Conservation (phyloP, 2,888 invertebrate species). For the Dasypolia templi region DNA sequence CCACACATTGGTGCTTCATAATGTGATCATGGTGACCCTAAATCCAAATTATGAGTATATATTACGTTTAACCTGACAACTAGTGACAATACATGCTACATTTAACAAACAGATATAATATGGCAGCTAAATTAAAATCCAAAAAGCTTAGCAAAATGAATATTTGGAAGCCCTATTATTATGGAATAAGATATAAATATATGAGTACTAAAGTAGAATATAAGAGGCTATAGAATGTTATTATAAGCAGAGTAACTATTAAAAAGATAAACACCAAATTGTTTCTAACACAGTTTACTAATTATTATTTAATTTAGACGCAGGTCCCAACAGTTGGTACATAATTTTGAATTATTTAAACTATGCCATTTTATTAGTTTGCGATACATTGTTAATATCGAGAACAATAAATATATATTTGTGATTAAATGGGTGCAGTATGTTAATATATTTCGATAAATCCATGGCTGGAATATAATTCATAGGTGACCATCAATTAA, state of each 20-base stretch:
- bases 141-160: constrained; percentile 36
- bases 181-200: constrained; percentile 58
- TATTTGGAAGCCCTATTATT: constrained; percentile 53
- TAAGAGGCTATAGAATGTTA: constrained; percentile 66
- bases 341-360: constrained; percentile 37
- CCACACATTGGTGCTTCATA: constrained; percentile 82
- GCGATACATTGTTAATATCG: constrained; percentile 46
- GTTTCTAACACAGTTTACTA: constrained; percentile 46
- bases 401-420: constrained; percentile 40
- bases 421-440: constrained; percentile 53
- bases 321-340: constrained; percentile 16
- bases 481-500: constrained; percentile 55
- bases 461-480: constrained; percentile 57
- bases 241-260: constrained; percentile 63
- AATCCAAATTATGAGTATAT: constrained; percentile 65
- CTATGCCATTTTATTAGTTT: constrained; percentile 44
- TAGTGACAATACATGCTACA: constrained; percentile 60
- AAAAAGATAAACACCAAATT: constrained; percentile 56
- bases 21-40: constrained; percentile 86
- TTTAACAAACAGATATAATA: constrained; percentile 49
- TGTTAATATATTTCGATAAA: constrained; percentile 44
- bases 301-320: constrained; percentile 32
- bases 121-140: constrained; percentile 63
- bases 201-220: constrained; percentile 56
- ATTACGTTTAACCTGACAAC: constrained; percentile 43